Conservation (phyloP, 2,797 vertebrate genomes). For the Hylomyscus alleni region DNA sequence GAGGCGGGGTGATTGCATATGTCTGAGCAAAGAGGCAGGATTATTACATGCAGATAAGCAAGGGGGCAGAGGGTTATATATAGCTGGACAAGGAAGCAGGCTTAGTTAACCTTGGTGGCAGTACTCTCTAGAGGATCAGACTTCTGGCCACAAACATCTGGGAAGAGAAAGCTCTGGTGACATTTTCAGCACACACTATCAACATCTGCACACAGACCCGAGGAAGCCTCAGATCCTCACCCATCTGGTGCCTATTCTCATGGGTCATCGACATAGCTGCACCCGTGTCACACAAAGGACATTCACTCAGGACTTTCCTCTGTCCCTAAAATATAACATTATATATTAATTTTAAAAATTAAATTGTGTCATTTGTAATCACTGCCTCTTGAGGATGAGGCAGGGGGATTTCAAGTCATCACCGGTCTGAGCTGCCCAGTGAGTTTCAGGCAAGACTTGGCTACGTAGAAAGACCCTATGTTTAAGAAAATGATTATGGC, state of each 20-base stretch:
- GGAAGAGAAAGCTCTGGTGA: neutral
- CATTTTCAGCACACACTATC: neutral
- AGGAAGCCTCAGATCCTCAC: neutral
- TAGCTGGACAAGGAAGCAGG: neutral
- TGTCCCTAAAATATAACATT: neutral
- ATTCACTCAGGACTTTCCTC: neutral
- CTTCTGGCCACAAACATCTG: neutral
- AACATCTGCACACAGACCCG: neutral
- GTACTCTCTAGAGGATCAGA: neutral
- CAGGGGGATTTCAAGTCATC: neutral
- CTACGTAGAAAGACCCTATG: neutral
- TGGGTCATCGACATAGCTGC: neutral
- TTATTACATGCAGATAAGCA: neutral
- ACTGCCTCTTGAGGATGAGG: neutral
- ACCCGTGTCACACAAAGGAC: neutral
- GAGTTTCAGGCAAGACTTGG: neutral
- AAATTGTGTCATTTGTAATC: neutral
- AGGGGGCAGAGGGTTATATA: neutral
- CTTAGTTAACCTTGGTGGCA: neutral
- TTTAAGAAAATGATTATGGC: neutral
- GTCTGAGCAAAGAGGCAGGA: neutral
- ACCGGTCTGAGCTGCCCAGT: neutral
- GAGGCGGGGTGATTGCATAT: neutral
- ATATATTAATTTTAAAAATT: neutral
- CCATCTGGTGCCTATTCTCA: neutral